Evolutionary conservation across 2,888 invertebrate species (phyloP), one percentile per base, ranked within the genome.

Genomic region (Ornithoptera priamus): DNA sequence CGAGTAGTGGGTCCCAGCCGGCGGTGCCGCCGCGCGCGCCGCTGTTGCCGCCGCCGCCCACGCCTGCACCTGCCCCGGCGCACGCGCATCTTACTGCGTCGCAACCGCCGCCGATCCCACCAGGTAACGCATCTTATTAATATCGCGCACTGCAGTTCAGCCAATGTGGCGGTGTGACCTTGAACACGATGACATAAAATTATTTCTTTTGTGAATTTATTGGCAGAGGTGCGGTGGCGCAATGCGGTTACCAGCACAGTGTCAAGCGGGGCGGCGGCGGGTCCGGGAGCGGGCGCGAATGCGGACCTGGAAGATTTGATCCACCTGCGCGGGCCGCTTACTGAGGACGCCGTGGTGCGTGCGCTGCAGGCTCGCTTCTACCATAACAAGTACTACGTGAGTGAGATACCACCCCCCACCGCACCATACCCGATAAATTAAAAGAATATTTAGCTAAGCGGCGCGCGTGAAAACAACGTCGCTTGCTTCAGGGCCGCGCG

Each of bases 281-380:
- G 76, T 68, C 74, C 75, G 42, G 75, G 76, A 68, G 76, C 82
- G 70, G 77, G 71, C 56, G 70, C 75, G 68, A 78, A 84, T 66
- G 91, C 93, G 74, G 94, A 96, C 87, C 94, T 97, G 84, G 96
- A 97, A 81, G 98, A 98, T 92, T 95, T 98, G 80, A 98, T 98
- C 85, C 98, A 98, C 92, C 93, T 98, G 81, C 95, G 97, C 62
- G 98, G 97, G 53, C 98, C 98, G 67, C 95, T 98, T 80, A 98
- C 98, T 53, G 98, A 99, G 89, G 98, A 98, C 87, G 97, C 98
- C 71, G 96, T 98, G 64, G 96, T 98, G 89, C 95, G 97, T 85
- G 97, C 97, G 81, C 94, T 99, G 75, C 97, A 98, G 85, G 96
- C 97, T 15, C 94, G 98, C 81, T 98, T 98, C 93, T 95, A 95